Evolutionary conservation across 2,888 invertebrate species (phyloP).

Genomic region (Mythimna pallens): DNA sequence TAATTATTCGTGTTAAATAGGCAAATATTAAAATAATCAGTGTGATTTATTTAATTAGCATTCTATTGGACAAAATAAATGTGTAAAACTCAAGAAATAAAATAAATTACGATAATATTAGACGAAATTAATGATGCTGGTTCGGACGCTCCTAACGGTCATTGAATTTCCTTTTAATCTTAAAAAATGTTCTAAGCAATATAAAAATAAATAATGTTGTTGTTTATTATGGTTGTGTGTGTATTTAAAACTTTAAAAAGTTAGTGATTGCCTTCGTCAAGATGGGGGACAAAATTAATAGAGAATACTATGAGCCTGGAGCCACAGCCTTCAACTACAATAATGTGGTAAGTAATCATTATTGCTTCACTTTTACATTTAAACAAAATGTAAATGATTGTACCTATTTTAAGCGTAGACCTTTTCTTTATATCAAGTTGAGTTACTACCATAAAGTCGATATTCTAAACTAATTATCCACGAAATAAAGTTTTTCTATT

Average conservation of each 20-base stretch:
- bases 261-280: slow-evolving; percentile 69
- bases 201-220: slow-evolving; percentile 62
- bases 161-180: slow-evolving; percentile 66
- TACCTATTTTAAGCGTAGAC: not conserved
- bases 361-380: slow-evolving; percentile 65
- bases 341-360: slow-evolving; percentile 85
- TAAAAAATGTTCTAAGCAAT: slow-evolving; percentile 60
- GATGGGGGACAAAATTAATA: slow-evolving; percentile 87
- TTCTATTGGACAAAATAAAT: slow-evolving; percentile 42
- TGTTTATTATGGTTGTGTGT: slow-evolving; percentile 70
- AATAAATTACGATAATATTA: slow-evolving; percentile 12
- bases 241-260: slow-evolving; percentile 68
- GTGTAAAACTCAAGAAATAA: slow-evolving; percentile 17
- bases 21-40: slow-evolving; percentile 30
- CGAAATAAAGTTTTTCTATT: slow-evolving; percentile 3
- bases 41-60: slow-evolving; percentile 35
- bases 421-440: not conserved
- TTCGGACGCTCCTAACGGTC: slow-evolving; percentile 83
- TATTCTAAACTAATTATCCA: not conserved
- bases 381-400: slow-evolving; percentile 25
- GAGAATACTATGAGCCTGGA: slow-evolving; percentile 85
- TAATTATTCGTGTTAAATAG: slow-evolving; percentile 39
- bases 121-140: slow-evolving; percentile 74
- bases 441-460: not conserved
- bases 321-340: slow-evolving; percentile 87